Evolutionary conservation across 2,113 vertebrate genomes (phyloP), one percentile per base, ranked within the genome.

Genomic region (Chinchilla lanigera): DNA sequence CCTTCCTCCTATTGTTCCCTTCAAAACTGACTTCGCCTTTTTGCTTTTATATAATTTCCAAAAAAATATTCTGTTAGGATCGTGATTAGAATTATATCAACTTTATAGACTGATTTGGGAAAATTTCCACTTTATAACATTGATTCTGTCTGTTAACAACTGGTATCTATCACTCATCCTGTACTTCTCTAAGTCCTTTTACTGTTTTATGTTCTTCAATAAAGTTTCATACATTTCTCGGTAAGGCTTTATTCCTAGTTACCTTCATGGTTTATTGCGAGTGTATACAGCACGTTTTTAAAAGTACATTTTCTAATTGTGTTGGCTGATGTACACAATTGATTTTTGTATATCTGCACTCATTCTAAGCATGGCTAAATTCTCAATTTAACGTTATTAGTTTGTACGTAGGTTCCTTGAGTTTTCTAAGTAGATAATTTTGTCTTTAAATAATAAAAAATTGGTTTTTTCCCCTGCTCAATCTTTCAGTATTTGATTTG

Each of bases 141-240:
- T 73, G 86, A 89, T 58, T 96, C 56, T 97, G 93, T 78, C 28
- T 33, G 38, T 63, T 94, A 77, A 95, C 81, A 56, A 86, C 89
- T 41, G 81, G 33, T 20, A 5, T 28, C 54, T 11, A 54, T 75
- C 30, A 50, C 30, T 60, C 60, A 77, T 2, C 28, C 5, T 67
- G 41, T 30, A 13, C 69, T 86, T 94, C 69, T 85, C 58, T 44
- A 44, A 30, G 69, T 58, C 83, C 71, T 89, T 83, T 60, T 86
- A 54, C 69, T 81, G 35, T 81, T 80, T 97, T 96, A 93, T 61
- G 83, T 38, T 56, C 91, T 96, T 91, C 61, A 82, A 73, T 94
- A 93, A 96, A 80, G 56, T 91, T 94, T 94, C 85, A 92, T 38
- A 94, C 41, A 86, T 94, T 80, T 89, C 83, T 86, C 96, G 13